Percentiles rank a stretch among this genome's conserved stretches.
phyloP scores from a whole-genome alignment of 2,888 invertebrate species.

The Drosophila basisetae region DNA sequence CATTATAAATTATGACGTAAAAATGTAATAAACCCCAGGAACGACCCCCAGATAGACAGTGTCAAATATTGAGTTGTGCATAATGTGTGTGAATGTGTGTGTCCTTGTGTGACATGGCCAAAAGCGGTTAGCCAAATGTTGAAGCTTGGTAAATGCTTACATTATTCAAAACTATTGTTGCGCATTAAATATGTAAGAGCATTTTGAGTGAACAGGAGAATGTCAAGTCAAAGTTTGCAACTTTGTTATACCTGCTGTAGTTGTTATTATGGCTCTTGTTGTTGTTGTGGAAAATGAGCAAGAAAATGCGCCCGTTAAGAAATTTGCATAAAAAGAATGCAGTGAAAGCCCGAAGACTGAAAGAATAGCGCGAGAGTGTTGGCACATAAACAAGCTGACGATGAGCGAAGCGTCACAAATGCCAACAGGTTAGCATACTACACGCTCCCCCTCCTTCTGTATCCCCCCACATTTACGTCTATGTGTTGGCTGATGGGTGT shows the following conservation, averaged over 20 bases:
- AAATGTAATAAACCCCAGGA: conserved; percentile 63
- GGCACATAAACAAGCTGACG: conserved; percentile 71
- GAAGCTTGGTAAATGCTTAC: conserved; percentile 51
- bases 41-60: conserved; percentile 38
- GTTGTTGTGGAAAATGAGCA: conserved; percentile 62
- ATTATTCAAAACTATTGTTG: conserved; percentile 74
- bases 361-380: conserved; percentile 54
- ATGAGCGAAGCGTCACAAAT: conserved; percentile 58
- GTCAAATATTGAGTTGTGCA: conserved; percentile 60
- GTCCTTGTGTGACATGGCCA: conserved; percentile 23
- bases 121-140: conserved; percentile 48
- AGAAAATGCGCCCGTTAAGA: conserved; percentile 70
- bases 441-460: background rate
- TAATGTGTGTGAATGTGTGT: background rate
- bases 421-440: conserved; percentile 70
- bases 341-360: conserved; percentile 26
- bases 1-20: conserved; percentile 75
- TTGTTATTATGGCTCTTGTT: conserved; percentile 28
- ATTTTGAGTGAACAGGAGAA: conserved; percentile 35
- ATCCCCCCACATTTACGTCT: background rate
- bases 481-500: conserved; percentile 19
- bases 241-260: conserved; percentile 31
- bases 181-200: conserved; percentile 67
- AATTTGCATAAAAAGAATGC: conserved; percentile 70
- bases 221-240: conserved; percentile 65